Evolutionary conservation across 1,140 invertebrate genomes (phyloP), one percentile per base, ranked within the genome.

Genomic region (Ceratina japonica): DNA sequence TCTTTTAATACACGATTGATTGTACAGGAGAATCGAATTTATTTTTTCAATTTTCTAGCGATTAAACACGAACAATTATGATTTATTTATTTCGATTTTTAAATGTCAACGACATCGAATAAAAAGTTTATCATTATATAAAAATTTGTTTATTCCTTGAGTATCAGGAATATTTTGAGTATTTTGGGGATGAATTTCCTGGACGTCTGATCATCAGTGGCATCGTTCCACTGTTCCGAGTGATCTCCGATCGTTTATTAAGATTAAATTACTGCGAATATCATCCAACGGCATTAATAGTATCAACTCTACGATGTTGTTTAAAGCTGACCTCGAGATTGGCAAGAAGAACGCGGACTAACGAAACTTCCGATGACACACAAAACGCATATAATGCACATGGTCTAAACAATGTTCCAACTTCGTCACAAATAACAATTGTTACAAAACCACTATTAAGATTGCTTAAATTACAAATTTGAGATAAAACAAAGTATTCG

Each of bases 211-310:
- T 52, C 24, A 70, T 27, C 66, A 70, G 52, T 70, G 66, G 66
- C 66, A 70, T 56, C 66, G 51, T 56, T 70, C 66, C 66, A 70
- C 66, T 58, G 52, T 15, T 70, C 24, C 66, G 22, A 20, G 31
- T 44, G 37, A 44, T 44, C 27, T 16, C 51, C 18, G 51, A 70
- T 37, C 66, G 13, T 56, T 70, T 52, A 37, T 31, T 58, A 31
- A 18, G 18, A 70, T 56, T 54, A 70, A 70, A 31, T 56, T 20
- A 70, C 22, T 27, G 49, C 22, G 22, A 4, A 2, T 24, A 52
- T 1, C 49, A 54, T 31, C 66, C 66, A 31, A 52, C 65, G 0
- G 22, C 49, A 18, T 52, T 68, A 54, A 68, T 62, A 66, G 16
- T 66, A 51, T 68, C 37, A 52, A 27, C 24, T 69, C 52, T 69